phyloP scores from a whole-genome alignment of 2,113 vertebrate genomes.

The Empidonax traillii region DNA sequence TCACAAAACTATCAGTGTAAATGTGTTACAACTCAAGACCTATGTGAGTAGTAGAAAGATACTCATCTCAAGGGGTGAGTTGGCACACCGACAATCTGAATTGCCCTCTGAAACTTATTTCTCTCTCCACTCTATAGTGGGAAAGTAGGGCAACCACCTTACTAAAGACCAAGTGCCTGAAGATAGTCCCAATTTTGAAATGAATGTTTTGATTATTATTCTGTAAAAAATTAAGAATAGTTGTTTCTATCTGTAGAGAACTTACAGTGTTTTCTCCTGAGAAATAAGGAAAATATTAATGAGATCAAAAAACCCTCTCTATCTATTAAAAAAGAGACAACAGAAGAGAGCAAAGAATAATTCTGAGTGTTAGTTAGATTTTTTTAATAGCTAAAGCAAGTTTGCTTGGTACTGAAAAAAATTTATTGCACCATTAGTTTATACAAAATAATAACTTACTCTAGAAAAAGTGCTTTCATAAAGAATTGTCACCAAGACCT shows the following conservation, averaged over 20 bases:
- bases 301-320: background rate
- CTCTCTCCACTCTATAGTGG: background rate
- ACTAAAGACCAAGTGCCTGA: background rate
- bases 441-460: background rate
- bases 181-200: background rate
- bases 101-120: background rate
- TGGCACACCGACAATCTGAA: background rate
- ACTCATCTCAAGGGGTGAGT: background rate
- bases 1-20: background rate
- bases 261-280: background rate
- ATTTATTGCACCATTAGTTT: background rate
- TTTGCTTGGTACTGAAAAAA: background rate
- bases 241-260: background rate
- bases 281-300: background rate
- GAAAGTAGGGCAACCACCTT: background rate
- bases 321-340: background rate
- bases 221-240: background rate
- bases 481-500: background rate
- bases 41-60: background rate
- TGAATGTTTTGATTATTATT: background rate
- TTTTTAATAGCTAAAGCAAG: slow-evolving; percentile 26
- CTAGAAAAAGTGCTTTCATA: slow-evolving; percentile 9
- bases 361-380: background rate
- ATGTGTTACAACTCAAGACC: background rate
- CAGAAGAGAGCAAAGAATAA: background rate